Percentiles rank a stretch among this genome's conserved stretches.
Conservation (phyloP, 2,797 vertebrate genomes). For the Lacerta agilis region DNA sequence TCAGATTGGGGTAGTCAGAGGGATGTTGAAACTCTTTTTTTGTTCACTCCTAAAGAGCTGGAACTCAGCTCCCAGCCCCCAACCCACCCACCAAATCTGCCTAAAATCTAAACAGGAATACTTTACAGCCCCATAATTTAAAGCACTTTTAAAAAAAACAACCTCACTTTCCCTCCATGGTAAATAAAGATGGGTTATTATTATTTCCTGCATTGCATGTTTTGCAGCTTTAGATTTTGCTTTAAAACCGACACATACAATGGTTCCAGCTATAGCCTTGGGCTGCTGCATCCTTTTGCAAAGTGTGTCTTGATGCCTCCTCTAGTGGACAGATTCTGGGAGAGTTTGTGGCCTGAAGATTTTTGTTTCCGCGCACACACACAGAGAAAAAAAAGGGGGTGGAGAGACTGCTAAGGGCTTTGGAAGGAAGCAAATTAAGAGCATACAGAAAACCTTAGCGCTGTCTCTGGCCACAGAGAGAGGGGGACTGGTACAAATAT, state of each 20-base stretch:
- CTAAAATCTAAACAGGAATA: background rate
- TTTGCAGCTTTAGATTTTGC: background rate
- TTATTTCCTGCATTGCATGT: background rate
- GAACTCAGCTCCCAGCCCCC: background rate
- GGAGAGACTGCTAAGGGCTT: background rate
- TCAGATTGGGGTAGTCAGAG: background rate
- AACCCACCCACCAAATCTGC: background rate
- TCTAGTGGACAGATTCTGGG: slow-evolving; percentile 20
- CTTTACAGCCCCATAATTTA: no score
- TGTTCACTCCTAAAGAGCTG: background rate
- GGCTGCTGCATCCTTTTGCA: background rate
- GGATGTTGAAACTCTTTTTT: background rate
- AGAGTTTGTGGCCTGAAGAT: background rate
- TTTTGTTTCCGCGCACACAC: background rate
- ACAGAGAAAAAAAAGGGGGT: background rate
- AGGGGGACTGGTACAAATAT: no score
- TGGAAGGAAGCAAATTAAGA: background rate
- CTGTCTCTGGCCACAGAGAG: background rate
- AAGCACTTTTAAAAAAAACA: background rate
- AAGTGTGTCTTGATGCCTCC: slow-evolving; percentile 2
- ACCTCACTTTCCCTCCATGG: no score
- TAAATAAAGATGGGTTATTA: background rate
- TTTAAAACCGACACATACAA: no score
- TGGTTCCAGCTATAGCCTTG: background rate
- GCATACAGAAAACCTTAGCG: background rate